These are phyloP conservation scores for Hecatera dysodea DNA, from an alignment of 2,888 invertebrate genomes.

Conservation along the genomic window DNA sequence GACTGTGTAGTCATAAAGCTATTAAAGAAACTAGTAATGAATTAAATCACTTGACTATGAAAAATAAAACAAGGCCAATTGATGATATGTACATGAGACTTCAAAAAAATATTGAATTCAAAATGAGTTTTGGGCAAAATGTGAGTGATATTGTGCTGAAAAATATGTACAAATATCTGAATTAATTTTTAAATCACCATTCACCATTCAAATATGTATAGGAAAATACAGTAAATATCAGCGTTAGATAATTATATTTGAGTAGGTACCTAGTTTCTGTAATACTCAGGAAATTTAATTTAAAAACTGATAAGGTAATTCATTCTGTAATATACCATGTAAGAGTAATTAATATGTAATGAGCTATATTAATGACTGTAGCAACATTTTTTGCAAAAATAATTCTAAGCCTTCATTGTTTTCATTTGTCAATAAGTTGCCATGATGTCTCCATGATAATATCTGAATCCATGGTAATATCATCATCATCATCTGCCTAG, in stretches of 20 bases:
- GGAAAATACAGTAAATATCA: conserved; percentile 15
- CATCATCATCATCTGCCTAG: too few relatives aligned
- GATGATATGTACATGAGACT: too few relatives aligned
- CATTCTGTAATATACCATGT: background rate
- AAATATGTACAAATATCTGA: background rate
- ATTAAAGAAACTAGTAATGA: background rate
- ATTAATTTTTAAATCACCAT: too few relatives aligned
- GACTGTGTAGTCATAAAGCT: background rate
- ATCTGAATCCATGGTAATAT: too few relatives aligned
- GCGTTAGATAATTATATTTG: background rate
- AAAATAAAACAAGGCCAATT: too few relatives aligned
- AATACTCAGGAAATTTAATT: background rate
- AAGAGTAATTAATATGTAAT: background rate
- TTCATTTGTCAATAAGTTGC: too few relatives aligned
- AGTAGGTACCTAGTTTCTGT: background rate
- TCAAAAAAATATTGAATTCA: too few relatives aligned
- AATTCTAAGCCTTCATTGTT: too few relatives aligned
- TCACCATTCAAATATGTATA: background rate
- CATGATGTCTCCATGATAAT: too few relatives aligned
- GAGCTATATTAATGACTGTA: background rate
- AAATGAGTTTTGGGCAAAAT: background rate
- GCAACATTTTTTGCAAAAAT: background rate
- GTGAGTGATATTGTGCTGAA: background rate
- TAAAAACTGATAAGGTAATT: background rate
- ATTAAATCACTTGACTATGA: background rate